Evolutionary conservation across 1,140 invertebrate genomes (phyloP).

Genomic region (Pissodes strobi): DNA sequence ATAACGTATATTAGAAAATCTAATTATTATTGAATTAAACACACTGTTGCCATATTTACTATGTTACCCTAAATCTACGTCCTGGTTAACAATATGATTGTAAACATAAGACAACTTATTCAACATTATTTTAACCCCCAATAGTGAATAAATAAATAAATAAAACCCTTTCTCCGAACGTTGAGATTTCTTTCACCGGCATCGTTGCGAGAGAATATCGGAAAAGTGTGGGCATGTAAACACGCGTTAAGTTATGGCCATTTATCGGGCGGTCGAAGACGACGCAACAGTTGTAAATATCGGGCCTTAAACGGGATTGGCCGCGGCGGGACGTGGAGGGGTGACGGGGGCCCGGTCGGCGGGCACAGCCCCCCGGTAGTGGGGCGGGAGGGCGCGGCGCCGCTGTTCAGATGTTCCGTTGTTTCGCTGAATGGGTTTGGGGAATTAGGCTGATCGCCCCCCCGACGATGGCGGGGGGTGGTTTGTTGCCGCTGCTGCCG

Average conservation of each 20-base stretch:
- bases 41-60: no score
- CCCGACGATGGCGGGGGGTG: conserved; percentile 6
- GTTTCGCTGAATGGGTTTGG: conserved; percentile 21
- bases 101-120: no score
- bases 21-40: no score
- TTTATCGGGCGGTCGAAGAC: conserved; percentile 15
- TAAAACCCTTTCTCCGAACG: no score
- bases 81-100: no score
- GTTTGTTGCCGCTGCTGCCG: background rate
- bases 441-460: conserved; percentile 22
- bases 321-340: background rate
- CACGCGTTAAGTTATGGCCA: conserved; percentile 19
- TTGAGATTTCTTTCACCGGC: no score
- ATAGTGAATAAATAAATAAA: no score
- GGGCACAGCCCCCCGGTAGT: background rate
- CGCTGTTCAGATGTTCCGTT: conserved; percentile 16
- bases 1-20: no score
- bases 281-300: conserved; percentile 27
- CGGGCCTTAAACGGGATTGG: conserved; percentile 1
- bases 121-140: no score
- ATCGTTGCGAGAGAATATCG: no score
- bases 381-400: conserved; percentile 9
- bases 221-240: conserved; percentile 16
- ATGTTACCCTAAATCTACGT: no score
- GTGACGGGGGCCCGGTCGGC: background rate